phyloP scores from a whole-genome alignment of 2,113 vertebrate species.

The Sebastes schlegelii region DNA sequence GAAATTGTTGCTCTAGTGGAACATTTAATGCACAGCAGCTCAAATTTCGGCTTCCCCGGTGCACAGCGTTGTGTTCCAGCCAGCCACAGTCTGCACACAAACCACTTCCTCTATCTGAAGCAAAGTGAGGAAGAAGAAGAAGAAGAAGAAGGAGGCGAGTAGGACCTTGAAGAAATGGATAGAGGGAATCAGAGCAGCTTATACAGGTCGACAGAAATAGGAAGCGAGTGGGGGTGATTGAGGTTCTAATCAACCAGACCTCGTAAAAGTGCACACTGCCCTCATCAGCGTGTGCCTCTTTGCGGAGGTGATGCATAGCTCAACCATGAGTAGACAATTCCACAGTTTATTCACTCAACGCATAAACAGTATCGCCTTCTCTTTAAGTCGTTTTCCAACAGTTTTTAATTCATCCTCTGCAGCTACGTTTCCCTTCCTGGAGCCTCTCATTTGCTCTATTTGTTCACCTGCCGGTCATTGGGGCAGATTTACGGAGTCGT shows the following conservation, averaged over 20 bases:
- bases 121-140: conserved; percentile 55
- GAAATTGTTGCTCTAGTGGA: conserved; percentile 84
- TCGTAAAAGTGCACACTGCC: background rate
- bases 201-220: conserved; percentile 21
- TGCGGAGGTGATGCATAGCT: conserved; percentile 40
- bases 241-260: conserved; percentile 6
- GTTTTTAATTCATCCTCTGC: conserved; percentile 50
- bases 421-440: conserved; percentile 29
- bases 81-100: conserved; percentile 79
- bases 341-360: conserved; percentile 41
- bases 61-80: conserved; percentile 72
- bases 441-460: conserved; percentile 66
- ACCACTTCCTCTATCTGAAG: conserved; percentile 79
- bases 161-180: background rate
- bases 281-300: conserved; percentile 1
- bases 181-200: conserved; percentile 22
- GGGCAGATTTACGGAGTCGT: conserved; percentile 61
- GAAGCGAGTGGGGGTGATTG: conserved; percentile 19
- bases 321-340: conserved; percentile 42
- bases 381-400: conserved; percentile 53
- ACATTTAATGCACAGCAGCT: conserved; percentile 83
- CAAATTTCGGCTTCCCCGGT: conserved; percentile 75
- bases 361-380: conserved; percentile 30
- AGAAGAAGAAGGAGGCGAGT: background rate
- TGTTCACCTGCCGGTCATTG: conserved; percentile 76